Conservation (phyloP, 1,140 invertebrate species). For the Drepana arcuata region DNA sequence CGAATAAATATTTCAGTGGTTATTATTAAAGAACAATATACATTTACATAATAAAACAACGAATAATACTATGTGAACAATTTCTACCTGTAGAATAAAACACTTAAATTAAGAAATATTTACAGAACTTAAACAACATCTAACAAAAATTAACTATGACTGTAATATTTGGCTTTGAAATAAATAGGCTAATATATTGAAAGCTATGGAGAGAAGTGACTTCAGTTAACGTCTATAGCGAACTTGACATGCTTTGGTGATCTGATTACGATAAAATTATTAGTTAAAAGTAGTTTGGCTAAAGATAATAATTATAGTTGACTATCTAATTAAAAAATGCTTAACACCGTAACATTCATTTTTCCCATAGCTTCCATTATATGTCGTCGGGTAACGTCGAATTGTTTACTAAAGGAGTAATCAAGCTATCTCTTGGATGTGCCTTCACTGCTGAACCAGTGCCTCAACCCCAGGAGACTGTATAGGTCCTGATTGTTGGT, state of each 20-base stretch:
- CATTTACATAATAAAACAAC: conserved; percentile 65
- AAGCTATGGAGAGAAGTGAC: conserved; percentile 48
- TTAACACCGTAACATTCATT: conserved; percentile 20
- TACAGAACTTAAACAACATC: conserved; percentile 61
- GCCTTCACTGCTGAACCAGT: conserved; percentile 62
- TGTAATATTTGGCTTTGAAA: conserved; percentile 71
- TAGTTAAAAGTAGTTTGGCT: no score
- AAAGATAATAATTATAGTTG: no score
- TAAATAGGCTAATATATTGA: conserved; percentile 67
- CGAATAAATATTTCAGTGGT: conserved; percentile 58
- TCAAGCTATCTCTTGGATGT: conserved; percentile 59
- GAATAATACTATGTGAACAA: conserved; percentile 65
- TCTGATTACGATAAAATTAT: no score
- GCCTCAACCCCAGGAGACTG: conserved; percentile 52
- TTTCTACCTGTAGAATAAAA: conserved; percentile 49
- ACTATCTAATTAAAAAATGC: no score
- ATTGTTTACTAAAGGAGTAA: conserved; percentile 34
- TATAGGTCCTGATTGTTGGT: conserved; percentile 51
- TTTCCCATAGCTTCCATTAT: conserved; percentile 63
- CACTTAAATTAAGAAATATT: conserved; percentile 53
- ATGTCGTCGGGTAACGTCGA: conserved; percentile 68
- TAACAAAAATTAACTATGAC: conserved; percentile 65
- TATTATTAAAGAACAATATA: conserved; percentile 53
- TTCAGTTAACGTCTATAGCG: no score
- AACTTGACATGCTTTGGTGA: no score